Evolutionary conservation across 2,888 invertebrate genomes (phyloP), one percentile per base, ranked within the genome.

Genomic region (Bedellia somnulentella): DNA sequence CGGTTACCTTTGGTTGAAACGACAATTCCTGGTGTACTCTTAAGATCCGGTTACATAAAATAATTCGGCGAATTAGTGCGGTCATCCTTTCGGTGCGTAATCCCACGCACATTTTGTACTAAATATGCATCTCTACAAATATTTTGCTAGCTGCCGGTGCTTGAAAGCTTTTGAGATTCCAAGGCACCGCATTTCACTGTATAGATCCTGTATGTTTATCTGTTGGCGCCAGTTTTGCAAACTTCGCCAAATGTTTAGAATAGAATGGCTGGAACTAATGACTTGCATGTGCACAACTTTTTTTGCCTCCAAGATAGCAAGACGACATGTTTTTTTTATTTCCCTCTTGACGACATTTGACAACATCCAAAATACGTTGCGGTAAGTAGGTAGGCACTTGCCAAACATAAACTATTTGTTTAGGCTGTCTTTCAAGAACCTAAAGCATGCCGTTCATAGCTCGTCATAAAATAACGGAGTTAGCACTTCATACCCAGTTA

Each of bases 21-120:
- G 4, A 10, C 24, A 5, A 11, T 24, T n/a, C n/a, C n/a, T n/a
- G n/a, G n/a, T n/a, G n/a, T n/a, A n/a, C n/a, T n/a, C n/a, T n/a
- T n/a, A n/a, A n/a, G n/a, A n/a, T n/a, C n/a, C n/a, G n/a, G n/a
- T n/a, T n/a, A n/a, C n/a, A n/a, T n/a, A n/a, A n/a, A n/a, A n/a
- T n/a, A n/a, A 10, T 27, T 10, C 8, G 8, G 11, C 8, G 10
- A 27, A 27, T 27, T 18, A 13, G 27, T 27, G 12, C 13, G 12
- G 18, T 13, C 11, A n/a, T 11, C 10, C 11, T 5, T 18, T 11
- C 3, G 11, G 54, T 53, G 53, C 54, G 52, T 60, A 68, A 73
- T 73, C 60, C 62, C 44, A 63, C 61, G 71, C 59, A 67, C 64
- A 68, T 64, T 75, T n/a, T 73, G 67, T 73, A 64, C 66, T 70